Conservation (phyloP, 2,113 vertebrate species). For the Bufo gargarizans region DNA sequence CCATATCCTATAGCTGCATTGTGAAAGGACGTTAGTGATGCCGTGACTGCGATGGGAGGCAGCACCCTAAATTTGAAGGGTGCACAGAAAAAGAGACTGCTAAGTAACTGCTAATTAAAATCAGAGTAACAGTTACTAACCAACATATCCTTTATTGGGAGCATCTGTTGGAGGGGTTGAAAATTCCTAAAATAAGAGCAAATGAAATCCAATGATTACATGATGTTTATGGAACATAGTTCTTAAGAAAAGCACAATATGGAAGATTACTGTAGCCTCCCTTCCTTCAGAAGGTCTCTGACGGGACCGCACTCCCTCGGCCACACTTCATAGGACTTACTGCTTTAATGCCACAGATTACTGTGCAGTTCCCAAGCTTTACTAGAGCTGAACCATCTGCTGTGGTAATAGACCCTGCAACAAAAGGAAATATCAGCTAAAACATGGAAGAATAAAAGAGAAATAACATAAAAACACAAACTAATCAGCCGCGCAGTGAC, state of each 20-base stretch:
- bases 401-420: slow-evolving; percentile 90
- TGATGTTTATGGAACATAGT: not conserved
- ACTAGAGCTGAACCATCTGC: slow-evolving; percentile 94
- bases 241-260: not conserved
- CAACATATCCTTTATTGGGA: slow-evolving; percentile 88
- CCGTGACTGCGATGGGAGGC: too few relatives aligned
- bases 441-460: not conserved
- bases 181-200: slow-evolving; percentile 80
- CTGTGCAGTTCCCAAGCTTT: slow-evolving; percentile 92
- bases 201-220: not conserved
- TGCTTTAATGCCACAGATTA: slow-evolving; percentile 94
- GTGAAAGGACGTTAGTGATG: too few relatives aligned
- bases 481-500: not conserved
- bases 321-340: slow-evolving; percentile 70
- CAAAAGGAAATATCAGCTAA: not conserved
- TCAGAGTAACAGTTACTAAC: slow-evolving; percentile 71
- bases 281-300: not conserved
- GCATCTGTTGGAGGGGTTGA: slow-evolving; percentile 80
- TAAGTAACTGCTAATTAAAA: not conserved
- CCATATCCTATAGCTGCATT: too few relatives aligned
- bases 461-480: not conserved
- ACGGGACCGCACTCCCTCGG: not conserved
- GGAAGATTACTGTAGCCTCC: not conserved
- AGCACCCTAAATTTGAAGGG: too few relatives aligned
- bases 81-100: too few relatives aligned